Percentiles rank a stretch among this genome's conserved stretches.
Evolutionary conservation across 2,888 invertebrate species (phyloP).

Genomic region (Nomada goodeniana): DNA sequence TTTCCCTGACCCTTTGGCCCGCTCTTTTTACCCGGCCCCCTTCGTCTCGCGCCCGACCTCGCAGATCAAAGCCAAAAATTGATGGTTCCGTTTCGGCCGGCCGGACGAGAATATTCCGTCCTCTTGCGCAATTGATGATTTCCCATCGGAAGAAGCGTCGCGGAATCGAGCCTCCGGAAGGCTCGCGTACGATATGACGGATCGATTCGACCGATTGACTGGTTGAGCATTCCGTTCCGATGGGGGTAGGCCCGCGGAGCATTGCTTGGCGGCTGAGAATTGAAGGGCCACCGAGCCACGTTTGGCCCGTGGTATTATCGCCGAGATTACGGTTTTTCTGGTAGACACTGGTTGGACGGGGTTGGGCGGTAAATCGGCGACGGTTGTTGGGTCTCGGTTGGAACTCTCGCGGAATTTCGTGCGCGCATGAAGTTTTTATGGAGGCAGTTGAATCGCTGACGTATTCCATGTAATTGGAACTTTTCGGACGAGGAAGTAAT

Average conservation of each 20-base stretch:
- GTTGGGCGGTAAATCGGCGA: no score
- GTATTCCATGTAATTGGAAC: no score
- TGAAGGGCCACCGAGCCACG: no score
- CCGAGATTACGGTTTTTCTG: no score
- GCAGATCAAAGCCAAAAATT: conserved; percentile 13
- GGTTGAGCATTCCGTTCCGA: background rate
- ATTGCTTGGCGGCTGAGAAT: background rate
- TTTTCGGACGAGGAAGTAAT: no score
- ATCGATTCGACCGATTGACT: conserved; percentile 30
- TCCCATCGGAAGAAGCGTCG: conserved; percentile 15
- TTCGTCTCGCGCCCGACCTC: conserved; percentile 8
- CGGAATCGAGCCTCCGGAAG: conserved; percentile 3
- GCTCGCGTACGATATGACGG: conserved; percentile 34
- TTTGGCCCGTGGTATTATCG: no score
- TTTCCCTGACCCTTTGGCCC: conserved; percentile 40
- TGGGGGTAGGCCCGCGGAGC: background rate
- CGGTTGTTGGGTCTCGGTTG: no score
- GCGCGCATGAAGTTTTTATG: no score
- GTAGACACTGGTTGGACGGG: no score
- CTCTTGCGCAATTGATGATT: conserved; percentile 32
- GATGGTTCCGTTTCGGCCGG: conserved; percentile 20
- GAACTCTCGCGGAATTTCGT: no score
- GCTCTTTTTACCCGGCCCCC: conserved; percentile 5
- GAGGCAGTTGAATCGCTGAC: no score
- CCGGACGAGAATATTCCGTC: background rate